Percentiles rank a stretch among this genome's conserved stretches.
These are phyloP conservation scores for Rhinogobio ventralis DNA, from an alignment of 2,797 vertebrate genomes.

Conservation along the genomic window DNA sequence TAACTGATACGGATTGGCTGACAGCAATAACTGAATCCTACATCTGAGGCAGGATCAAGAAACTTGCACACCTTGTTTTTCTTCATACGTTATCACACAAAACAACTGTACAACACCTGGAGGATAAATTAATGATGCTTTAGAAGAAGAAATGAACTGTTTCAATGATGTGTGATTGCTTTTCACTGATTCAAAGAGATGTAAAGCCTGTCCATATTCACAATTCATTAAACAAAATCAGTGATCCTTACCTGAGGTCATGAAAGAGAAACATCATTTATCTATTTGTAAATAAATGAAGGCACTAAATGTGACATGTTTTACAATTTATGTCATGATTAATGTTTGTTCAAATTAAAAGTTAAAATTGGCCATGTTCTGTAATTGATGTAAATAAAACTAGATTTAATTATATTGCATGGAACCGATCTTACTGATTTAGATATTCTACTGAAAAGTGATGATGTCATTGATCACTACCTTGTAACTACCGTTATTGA, in stretches of 20 bases:
- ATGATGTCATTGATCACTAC: not conserved
- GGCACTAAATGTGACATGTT: constrained; percentile 4
- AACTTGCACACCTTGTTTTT: not conserved
- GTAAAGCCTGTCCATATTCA: not conserved
- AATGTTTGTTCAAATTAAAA: not conserved
- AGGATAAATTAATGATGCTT: not conserved
- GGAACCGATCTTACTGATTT: too few species aligned
- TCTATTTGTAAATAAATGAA: not conserved
- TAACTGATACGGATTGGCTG: constrained; percentile 43
- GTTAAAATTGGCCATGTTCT: not conserved
- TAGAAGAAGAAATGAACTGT: not conserved
- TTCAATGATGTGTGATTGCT: not conserved
- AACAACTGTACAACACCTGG: not conserved
- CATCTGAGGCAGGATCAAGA: not conserved
- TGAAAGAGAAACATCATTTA: not conserved
- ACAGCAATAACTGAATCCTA: constrained; percentile 10
- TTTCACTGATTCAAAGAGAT: not conserved
- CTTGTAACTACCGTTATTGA: not conserved
- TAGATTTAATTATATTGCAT: not conserved
- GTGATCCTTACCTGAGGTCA: not conserved
- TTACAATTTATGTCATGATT: not conserved
- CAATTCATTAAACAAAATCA: not conserved
- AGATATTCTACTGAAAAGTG: not conserved
- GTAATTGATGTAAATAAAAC: not conserved
- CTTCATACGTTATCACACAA: not conserved